Percentiles rank a stretch among this genome's conserved stretches.
phyloP scores from a whole-genome alignment of 2,113 vertebrate species.

The Rostratula benghalensis region DNA sequence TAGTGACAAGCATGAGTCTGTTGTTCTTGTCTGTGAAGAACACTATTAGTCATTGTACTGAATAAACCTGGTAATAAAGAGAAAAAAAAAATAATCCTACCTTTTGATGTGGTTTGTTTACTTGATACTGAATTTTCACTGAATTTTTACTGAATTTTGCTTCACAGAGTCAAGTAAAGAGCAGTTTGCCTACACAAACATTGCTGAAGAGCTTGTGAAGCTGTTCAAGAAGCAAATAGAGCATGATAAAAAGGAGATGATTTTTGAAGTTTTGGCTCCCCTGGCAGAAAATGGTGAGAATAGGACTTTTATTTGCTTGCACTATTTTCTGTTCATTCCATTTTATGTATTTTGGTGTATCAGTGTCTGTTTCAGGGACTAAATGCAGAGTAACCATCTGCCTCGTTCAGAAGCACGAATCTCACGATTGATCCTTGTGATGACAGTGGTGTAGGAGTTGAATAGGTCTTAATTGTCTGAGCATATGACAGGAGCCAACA shows the following conservation, averaged over 20 bases:
- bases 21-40: conserved; percentile 45
- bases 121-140: conserved; percentile 15
- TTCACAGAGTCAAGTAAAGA: conserved; percentile 96
- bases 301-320: neutral
- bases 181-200: conserved; percentile 95
- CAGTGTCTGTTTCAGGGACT: neutral
- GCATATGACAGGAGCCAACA: neutral
- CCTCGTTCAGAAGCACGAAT: neutral
- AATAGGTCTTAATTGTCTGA: neutral
- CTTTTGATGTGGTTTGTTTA: conserved; percentile 41
- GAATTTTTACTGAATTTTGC: too few species aligned
- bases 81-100: conserved; percentile 24
- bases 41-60: conserved; percentile 33
- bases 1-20: neutral
- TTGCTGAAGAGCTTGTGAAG: conserved; percentile 93
- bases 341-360: neutral
- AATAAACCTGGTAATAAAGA: conserved; percentile 29
- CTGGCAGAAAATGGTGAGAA: conserved; percentile 94
- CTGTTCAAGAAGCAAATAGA: conserved; percentile 95
- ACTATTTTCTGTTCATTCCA: neutral
- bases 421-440: neutral
- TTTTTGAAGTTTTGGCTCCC: conserved; percentile 97
- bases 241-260: conserved; percentile 98
- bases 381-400: neutral
- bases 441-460: neutral